Evolutionary conservation across 2,113 vertebrate genomes (phyloP).

Genomic region (Lycaon pictus): DNA sequence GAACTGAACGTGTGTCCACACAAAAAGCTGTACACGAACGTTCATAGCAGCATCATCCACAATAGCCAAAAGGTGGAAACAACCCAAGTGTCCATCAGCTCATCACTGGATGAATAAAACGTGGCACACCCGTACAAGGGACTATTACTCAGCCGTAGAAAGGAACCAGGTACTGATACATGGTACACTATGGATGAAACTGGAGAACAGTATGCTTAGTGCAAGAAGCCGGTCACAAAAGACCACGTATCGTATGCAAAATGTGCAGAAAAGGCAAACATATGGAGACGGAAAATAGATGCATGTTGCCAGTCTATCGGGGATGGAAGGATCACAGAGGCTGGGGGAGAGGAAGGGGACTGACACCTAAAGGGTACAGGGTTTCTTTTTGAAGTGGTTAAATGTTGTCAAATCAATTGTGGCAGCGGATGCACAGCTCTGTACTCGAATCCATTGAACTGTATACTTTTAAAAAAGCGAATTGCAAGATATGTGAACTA

Average conservation of each 20-base stretch:
- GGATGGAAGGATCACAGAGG: too few relatives aligned
- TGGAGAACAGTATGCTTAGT: neutral
- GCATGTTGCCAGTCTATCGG: neutral
- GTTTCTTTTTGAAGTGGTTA: neutral
- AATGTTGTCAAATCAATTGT: neutral
- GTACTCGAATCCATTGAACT: neutral
- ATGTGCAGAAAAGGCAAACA: neutral
- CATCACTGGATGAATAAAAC: neutral
- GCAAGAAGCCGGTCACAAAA: neutral
- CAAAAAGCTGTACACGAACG: neutral
- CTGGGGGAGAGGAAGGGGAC: neutral
- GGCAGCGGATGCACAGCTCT: neutral
- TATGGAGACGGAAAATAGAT: neutral
- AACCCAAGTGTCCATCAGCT: neutral
- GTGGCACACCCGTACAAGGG: neutral
- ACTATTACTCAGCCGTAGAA: neutral
- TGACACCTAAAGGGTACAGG: neutral
- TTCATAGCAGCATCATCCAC: neutral
- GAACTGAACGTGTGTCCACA: neutral
- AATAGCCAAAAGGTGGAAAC: neutral
- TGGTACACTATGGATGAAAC: neutral
- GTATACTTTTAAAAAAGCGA: neutral
- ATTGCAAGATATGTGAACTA: neutral
- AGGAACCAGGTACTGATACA: neutral
- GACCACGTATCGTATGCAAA: neutral